These are phyloP conservation scores for Petrophora chlorosata DNA, from an alignment of 2,888 invertebrate genomes.

Conservation along the genomic window DNA sequence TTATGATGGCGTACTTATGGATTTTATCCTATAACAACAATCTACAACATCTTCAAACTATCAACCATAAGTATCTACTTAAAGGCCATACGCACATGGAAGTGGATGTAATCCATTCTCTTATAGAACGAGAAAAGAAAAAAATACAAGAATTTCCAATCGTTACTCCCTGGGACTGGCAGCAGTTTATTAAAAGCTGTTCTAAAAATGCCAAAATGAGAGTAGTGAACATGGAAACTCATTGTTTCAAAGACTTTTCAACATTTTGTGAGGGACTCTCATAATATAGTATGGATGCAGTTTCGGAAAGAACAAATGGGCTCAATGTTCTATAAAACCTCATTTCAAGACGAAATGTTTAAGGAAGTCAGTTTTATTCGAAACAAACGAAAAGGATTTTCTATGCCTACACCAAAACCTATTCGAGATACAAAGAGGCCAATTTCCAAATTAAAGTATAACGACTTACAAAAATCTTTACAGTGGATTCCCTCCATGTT, in stretches of 20 bases:
- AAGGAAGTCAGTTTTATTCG: background rate
- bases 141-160: background rate
- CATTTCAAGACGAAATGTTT: background rate
- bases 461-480: background rate
- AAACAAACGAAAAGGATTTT: background rate
- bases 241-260: background rate
- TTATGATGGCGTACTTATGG: background rate
- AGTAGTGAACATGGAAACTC: background rate
- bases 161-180: too few species aligned
- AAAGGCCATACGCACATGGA: conserved; percentile 3
- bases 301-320: background rate
- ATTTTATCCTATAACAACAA: too few species aligned
- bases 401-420: background rate
- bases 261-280: background rate
- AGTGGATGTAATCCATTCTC: background rate
- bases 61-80: background rate
- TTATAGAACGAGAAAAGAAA: background rate
- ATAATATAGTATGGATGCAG: background rate
- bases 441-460: background rate
- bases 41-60: background rate
- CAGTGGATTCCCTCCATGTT: background rate
- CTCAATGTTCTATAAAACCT: background rate
- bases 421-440: background rate
- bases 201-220: background rate
- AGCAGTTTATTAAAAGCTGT: too few species aligned